Evolutionary conservation across 1,140 invertebrate species (phyloP).

Genomic region (Euura saliciscinereae): DNA sequence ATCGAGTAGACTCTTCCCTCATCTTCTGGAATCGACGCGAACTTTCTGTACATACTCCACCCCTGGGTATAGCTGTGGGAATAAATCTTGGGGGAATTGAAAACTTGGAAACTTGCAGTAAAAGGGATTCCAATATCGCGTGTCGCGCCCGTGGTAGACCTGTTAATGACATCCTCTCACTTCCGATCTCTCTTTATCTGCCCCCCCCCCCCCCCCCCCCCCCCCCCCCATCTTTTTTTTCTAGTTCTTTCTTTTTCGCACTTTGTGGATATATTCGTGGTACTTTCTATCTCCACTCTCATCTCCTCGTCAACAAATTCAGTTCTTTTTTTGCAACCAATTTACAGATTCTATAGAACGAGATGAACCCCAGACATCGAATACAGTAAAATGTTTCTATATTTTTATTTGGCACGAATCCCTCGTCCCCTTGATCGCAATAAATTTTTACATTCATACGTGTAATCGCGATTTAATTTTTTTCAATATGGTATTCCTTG

Average conservation of each 20-base stretch:
- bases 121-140: neutral
- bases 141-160: neutral
- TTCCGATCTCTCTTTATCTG: neutral
- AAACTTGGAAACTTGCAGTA: neutral
- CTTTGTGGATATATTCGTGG: neutral
- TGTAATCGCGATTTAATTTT: too few relatives aligned
- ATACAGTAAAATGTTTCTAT: too few relatives aligned
- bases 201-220: neutral
- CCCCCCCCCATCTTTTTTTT: neutral
- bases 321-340: neutral
- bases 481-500: too few relatives aligned
- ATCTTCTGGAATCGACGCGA: too few relatives aligned
- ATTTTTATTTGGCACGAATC: too few relatives aligned
- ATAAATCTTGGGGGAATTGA: conserved; percentile 1
- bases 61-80: neutral
- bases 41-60: too few relatives aligned
- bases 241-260: neutral
- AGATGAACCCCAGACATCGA: too few relatives aligned
- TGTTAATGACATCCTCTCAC: conserved; percentile 1
- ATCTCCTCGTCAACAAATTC: too few relatives aligned
- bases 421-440: too few relatives aligned
- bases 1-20: too few relatives aligned
- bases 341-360: neutral
- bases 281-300: too few relatives aligned
- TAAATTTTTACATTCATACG: too few relatives aligned